Percentiles rank a stretch among this genome's conserved stretches.
These are phyloP conservation scores for Cheilosia urbana DNA, from an alignment of 2,888 invertebrate genomes.

Conservation along the genomic window DNA sequence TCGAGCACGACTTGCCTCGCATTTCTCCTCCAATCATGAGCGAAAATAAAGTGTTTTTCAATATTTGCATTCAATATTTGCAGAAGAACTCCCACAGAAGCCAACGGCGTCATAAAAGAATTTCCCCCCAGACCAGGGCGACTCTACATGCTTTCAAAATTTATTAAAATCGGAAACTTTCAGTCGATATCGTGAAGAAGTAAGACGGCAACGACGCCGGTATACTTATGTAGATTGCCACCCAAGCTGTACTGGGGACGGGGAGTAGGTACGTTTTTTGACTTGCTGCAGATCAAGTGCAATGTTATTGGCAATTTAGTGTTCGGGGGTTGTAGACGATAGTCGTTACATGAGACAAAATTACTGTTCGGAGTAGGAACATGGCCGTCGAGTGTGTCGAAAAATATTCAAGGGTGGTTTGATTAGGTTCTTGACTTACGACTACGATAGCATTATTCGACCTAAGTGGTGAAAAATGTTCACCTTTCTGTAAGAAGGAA, in stretches of 20 bases:
- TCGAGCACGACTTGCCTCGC: slow-evolving; percentile 19
- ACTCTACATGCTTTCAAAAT: slow-evolving; percentile 46
- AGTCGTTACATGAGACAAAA: neutral
- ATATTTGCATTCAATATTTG: slow-evolving; percentile 67
- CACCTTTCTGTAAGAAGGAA: too few relatives aligned
- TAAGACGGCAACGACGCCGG: too few relatives aligned
- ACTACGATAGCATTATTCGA: too few relatives aligned
- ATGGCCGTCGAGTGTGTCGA: neutral
- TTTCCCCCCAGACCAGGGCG: slow-evolving; percentile 6
- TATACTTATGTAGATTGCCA: slow-evolving; percentile 52
- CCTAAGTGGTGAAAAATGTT: too few relatives aligned
- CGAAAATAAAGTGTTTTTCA: slow-evolving; percentile 46
- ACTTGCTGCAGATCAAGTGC: slow-evolving; percentile 8
- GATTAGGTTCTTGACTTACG: too few relatives aligned
- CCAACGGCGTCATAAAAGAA: slow-evolving; percentile 1
- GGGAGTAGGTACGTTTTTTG: neutral
- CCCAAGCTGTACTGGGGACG: neutral
- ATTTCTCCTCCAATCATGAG: slow-evolving; percentile 19
- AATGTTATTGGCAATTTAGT: slow-evolving; percentile 34
- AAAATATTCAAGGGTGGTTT: too few relatives aligned
- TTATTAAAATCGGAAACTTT: slow-evolving; percentile 59
- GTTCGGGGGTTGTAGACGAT: neutral
- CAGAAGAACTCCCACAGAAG: slow-evolving; percentile 24
- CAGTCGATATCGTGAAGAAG: slow-evolving; percentile 11
- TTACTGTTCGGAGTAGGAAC: neutral